Evolutionary conservation across 2,888 invertebrate species (phyloP), one percentile per base, ranked within the genome.

Genomic region (Spilarctia lutea): DNA sequence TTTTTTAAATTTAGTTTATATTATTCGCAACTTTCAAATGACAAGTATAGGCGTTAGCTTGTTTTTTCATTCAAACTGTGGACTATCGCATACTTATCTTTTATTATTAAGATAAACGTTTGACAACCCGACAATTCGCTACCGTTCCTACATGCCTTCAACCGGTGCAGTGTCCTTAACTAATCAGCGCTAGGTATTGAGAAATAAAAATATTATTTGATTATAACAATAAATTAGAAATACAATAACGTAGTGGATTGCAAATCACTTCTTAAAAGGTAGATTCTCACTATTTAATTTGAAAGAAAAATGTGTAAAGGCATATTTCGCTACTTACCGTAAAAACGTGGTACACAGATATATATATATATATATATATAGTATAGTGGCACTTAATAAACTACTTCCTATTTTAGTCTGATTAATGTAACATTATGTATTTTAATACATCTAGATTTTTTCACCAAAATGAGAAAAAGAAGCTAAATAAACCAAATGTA

Each of bases 181-280:
- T 80, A 83, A 84, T 83, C 82, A 83, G 75, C 65, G 75, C n/a
- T n/a, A n/a, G 70, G 73, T 60, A 76, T 68, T 69, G 74, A 74
- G 76, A 76, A 82, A 77, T 84, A 75, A 76, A 84, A 82, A 81
- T 81, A 77, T 83, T 81, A 77, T 45, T 69, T 83, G 35, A 20
- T 60, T 27, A 11, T 27, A 3, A 27, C 60, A 60, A 3, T 27
- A 11, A n/a, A 20, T 56, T 60, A 27, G 27, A 60, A 60, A 27
- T 13, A 60, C 13, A 60, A 27, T 13, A n/a, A 56, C 24, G 24
- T 52, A 20, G 20, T 24, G 52, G 24, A 8, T 52, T 52, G 6
- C 48, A 52, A 52, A 52, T 52, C 0, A 52, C 10, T 52, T 52
- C 24, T 24, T 52, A n/a, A 52, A 24, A 52, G 24, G 52, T 52